Conservation (phyloP, 1,140 invertebrate genomes). For the Cherax destructor region DNA sequence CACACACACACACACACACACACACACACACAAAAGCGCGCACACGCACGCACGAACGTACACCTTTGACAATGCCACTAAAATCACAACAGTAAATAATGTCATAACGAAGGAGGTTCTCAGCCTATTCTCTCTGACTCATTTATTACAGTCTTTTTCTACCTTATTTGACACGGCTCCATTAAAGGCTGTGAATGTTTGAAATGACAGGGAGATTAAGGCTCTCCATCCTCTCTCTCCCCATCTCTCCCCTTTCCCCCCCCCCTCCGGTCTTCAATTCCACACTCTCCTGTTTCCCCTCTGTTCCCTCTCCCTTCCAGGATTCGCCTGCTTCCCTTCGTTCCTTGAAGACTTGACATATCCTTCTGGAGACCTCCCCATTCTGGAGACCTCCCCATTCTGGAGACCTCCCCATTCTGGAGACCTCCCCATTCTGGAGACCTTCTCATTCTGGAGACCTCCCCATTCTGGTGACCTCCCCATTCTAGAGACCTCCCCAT, state of each 20-base stretch:
- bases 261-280: neutral
- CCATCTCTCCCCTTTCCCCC: neutral
- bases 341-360: neutral
- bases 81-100: constrained; percentile 68
- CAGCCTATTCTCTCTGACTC: constrained; percentile 45
- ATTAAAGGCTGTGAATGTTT: constrained; percentile 67
- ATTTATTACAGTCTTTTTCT: constrained; percentile 64
- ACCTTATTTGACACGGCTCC: constrained; percentile 58
- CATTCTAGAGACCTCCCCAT: neutral
- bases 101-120: constrained; percentile 15
- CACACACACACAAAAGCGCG: neutral
- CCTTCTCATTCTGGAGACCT: neutral
- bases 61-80: constrained; percentile 23
- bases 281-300: neutral
- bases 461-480: neutral
- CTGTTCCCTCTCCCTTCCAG: neutral
- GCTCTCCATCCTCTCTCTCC: constrained; percentile 5
- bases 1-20: too few relatives aligned
- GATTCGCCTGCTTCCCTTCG: neutral
- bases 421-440: neutral
- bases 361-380: neutral
- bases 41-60: neutral
- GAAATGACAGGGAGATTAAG: constrained; percentile 61
- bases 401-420: neutral
- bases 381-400: neutral